Evolutionary conservation across 2,888 invertebrate genomes (phyloP).

Genomic region (Calameuta filiformis): DNA sequence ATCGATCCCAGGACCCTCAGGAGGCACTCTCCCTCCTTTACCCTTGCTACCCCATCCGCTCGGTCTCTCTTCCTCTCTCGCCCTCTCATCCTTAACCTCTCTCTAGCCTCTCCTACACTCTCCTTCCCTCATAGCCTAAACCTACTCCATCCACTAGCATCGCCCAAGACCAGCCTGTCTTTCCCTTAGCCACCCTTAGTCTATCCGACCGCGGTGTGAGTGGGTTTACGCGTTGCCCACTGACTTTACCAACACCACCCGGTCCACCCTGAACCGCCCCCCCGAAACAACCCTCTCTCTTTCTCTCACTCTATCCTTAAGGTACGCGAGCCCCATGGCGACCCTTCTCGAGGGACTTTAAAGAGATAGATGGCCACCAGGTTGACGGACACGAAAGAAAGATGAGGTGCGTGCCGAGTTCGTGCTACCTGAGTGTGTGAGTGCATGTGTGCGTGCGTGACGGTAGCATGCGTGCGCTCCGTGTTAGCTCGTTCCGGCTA

Average conservation of each 20-base stretch:
- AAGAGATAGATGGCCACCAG: constrained; percentile 2
- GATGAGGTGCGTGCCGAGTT: neutral
- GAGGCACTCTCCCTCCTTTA: constrained; percentile 41
- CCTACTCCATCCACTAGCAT: constrained; percentile 7
- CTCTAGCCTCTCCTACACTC: constrained; percentile 14
- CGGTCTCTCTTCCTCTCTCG: constrained; percentile 18
- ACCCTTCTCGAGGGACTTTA: constrained; percentile 1
- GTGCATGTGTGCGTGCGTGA: neutral
- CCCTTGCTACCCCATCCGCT: constrained; percentile 22
- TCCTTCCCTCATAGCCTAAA: neutral
- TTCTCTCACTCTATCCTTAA: neutral
- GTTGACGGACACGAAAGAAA: neutral
- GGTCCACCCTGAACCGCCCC: neutral
- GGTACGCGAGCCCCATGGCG: neutral
- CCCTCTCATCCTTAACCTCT: constrained; percentile 2
- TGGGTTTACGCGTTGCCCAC: constrained; percentile 18
- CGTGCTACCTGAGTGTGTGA: neutral
- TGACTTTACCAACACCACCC: constrained; percentile 19
- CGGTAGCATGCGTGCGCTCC: neutral
- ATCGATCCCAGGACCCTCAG: constrained; percentile 62
- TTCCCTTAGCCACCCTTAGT: neutral
- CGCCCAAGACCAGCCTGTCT: constrained; percentile 2
- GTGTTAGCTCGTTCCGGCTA: neutral
- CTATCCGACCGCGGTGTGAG: constrained; percentile 1
- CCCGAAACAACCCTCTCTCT: too few species aligned